Conservation (phyloP, 2,113 vertebrate species). For the Epinephelus fuscoguttatus region DNA sequence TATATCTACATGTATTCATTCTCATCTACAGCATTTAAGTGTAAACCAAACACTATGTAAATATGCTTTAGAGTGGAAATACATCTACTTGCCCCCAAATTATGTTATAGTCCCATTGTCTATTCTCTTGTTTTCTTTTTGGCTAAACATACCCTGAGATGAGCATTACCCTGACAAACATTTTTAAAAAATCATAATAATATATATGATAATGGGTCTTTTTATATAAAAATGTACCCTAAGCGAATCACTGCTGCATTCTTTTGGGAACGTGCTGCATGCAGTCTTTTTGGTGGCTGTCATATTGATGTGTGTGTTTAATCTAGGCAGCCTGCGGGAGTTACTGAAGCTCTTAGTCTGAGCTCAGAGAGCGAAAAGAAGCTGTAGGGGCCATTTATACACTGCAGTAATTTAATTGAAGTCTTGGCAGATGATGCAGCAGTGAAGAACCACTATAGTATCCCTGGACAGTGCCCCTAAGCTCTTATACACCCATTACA, state of each 20-base stretch:
- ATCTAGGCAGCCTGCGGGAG: conserved; percentile 23
- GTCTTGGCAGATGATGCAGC: conserved; percentile 41
- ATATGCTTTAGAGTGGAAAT: neutral
- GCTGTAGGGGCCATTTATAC: conserved; percentile 36
- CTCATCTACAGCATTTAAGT: neutral
- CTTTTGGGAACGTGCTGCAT: conserved; percentile 14
- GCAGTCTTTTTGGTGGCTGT: neutral
- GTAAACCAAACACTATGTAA: neutral
- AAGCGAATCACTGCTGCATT: neutral
- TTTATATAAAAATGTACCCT: neutral
- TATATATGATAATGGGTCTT: neutral
- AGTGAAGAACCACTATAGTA: neutral
- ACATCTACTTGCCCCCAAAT: neutral
- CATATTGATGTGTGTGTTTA: conserved; percentile 35
- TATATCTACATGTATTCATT: neutral
- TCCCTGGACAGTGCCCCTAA: neutral
- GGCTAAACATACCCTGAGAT: neutral
- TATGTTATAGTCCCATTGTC: neutral
- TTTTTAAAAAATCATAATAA: neutral
- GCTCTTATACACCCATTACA: neutral
- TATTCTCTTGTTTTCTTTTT: neutral
- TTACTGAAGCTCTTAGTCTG: conserved; percentile 40
- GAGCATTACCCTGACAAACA: neutral
- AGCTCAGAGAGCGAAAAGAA: conserved; percentile 36
- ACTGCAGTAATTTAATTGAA: conserved; percentile 59